Evolutionary conservation across 2,888 invertebrate species (phyloP).

Genomic region (Cosmia pyralina): DNA sequence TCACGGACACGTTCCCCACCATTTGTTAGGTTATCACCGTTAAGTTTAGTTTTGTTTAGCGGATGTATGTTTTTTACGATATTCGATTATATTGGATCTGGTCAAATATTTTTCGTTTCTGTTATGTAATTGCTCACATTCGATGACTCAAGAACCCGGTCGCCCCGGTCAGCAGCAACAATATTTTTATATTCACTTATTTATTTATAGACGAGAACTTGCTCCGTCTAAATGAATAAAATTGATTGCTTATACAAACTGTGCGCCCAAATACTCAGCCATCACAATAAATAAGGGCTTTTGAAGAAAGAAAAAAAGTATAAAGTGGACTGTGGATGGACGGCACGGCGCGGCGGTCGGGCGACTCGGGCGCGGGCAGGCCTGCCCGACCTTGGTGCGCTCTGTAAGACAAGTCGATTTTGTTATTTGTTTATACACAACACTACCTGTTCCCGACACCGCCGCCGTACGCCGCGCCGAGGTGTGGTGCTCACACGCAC

Average conservation of each 20-base stretch:
- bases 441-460: slow-evolving; percentile 85
- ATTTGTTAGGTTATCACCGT: slow-evolving; percentile 73
- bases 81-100: slow-evolving; percentile 54
- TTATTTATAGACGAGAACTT: slow-evolving; percentile 86
- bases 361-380: slow-evolving; percentile 73
- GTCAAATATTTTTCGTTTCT: slow-evolving; percentile 66
- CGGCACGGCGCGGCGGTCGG: slow-evolving; percentile 68
- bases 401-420: slow-evolving; percentile 89
- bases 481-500: slow-evolving; percentile 70
- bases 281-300: slow-evolving; percentile 89
- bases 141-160: slow-evolving; percentile 69
- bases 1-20: slow-evolving; percentile 77
- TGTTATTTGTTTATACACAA: slow-evolving; percentile 90
- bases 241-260: slow-evolving; percentile 91
- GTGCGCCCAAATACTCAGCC: slow-evolving; percentile 89
- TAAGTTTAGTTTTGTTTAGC: slow-evolving; percentile 65
- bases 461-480: slow-evolving; percentile 57
- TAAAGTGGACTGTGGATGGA: slow-evolving; percentile 79
- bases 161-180: slow-evolving; percentile 68
- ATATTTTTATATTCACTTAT: slow-evolving; percentile 78
- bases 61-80: slow-evolving; percentile 58
- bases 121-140: slow-evolving; percentile 56
- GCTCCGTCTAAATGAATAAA: slow-evolving; percentile 89
- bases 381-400: slow-evolving; percentile 85
- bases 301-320: slow-evolving; percentile 81